Base-by-base conservation (phyloP, 2,888 invertebrate genomes). In the Laothoe populi region DNA sequence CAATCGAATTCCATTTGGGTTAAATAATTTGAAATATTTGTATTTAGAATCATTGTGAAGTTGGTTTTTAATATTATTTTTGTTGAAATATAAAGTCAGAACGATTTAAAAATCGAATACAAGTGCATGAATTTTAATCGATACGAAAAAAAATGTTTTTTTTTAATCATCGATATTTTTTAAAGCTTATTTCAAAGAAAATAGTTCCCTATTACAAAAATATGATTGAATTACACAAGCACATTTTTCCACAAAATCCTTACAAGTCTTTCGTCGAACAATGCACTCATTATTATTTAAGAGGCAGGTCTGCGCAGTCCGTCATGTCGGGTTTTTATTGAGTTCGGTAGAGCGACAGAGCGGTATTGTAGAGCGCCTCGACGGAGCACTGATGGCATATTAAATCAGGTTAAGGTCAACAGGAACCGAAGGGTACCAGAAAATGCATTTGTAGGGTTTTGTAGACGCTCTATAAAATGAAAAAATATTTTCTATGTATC, bases 341-440 rank as follows among this genome's bases (percentile, higher is more conserved):
- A 60, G 44, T 61, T 65, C 62, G 66, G 63, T 64, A 69, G 67
- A 72, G 62, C 66, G 69, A 64, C 63, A 69, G 57, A 66, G 72
- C 68, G 67, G 61, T 38, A 66, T 46, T 31, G 64, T 46, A 38
- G 13, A 13, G 24, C 70, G 62, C 69, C 65, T 66, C 67, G 67
- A 65, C 73, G 71, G 69, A 67, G 65, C 77, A 78, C 82, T 87
- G 87, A 88, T 87, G 83, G 91, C 90, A 91, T 91, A 88, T 90
- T 90, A 90, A 90, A 91, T 87, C 85, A 89, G 90, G 90, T 90
- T 90, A 91, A 91, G 91, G 90, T 90, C 90, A 87, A 79, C 75
- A 79, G 71, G 74, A 75, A 74, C 69, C 67, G 40, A 44, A 26
- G 31, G 31, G 44, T 11, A 23, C 7, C 31, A 19, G 16, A 19